Base-by-base conservation (phyloP, 2,888 invertebrate species). In the Meiosimyza decipiens region DNA sequence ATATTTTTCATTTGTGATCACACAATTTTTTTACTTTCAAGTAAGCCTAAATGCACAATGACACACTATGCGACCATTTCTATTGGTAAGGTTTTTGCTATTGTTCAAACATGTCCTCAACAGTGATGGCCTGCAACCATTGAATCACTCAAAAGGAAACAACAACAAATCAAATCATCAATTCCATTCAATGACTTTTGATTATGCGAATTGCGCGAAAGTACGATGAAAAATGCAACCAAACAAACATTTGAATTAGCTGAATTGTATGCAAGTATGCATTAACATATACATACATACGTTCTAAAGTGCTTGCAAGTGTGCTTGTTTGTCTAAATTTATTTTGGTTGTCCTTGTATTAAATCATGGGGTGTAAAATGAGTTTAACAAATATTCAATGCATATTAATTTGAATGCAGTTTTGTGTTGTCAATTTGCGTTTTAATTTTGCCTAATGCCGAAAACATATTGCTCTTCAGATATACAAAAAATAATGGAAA, bases 131-230 rank as follows among this genome's bases (percentile, higher is more conserved):
- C 40, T 40, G 40, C 40, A 7, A 9, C 9, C 40, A 40, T 9
- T 40, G 9, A 40, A 7, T 7, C 40, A 40, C 40, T 40, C n/a
- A 55, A n/a, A 11, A 16, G 22, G 55, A 55, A 55, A 55, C 16
- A 11, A 13, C 54, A 54, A n/a, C 54, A 40, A 40, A 40, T 16
- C 55, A 15, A 55, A 55, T 55, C 55, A 55, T 55, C 55, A 55
- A 55, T 18, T 55, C 15, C 16, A 55, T 55, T n/a, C 55, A 55
- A 55, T 55, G 55, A 55, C 55, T 55, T 55, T 55, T 55, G 18
- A 55, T 55, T 55, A 55, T 18, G 22, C 55, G 55, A 55, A 22
- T 22, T 11, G 11, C 55, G 7, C 18, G 11, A n/a, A 22, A 55
- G 55, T n/a, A 11, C n/a, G 54, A 18, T 18, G 54, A 18, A 16